Evolutionary conservation across 2,113 vertebrate species (phyloP).

Genomic region (Rattus rattus): DNA sequence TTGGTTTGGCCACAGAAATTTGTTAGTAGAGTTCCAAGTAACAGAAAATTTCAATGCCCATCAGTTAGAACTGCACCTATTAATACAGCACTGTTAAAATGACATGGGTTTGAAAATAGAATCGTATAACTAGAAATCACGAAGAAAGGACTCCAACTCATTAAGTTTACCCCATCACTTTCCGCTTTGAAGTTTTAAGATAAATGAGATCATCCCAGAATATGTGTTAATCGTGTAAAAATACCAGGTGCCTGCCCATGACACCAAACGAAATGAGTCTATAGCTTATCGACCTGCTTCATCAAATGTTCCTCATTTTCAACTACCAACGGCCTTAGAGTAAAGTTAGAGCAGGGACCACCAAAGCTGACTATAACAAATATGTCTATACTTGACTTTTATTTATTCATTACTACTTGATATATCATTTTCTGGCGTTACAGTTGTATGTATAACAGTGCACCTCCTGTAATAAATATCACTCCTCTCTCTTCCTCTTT

Average conservation of each 20-base stretch:
- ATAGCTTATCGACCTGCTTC: not conserved
- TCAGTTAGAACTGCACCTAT: not conserved
- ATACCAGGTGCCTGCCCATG: not conserved
- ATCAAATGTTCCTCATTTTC: not conserved
- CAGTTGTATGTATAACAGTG: not conserved
- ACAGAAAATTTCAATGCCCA: not conserved
- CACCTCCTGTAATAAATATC: not conserved
- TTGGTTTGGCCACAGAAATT: not conserved
- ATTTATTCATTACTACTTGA: not conserved
- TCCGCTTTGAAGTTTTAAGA: slow-evolving; percentile 44
- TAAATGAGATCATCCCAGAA: not conserved
- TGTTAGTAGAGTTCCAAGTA: not conserved
- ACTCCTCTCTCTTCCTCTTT: not conserved
- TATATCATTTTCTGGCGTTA: not conserved
- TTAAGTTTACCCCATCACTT: not conserved
- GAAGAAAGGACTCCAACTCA: not conserved
- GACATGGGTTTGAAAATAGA: not conserved
- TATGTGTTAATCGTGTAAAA: not conserved
- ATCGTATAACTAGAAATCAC: not conserved
- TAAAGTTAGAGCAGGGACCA: not conserved
- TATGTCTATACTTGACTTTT: slow-evolving; percentile 4
- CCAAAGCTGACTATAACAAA: not conserved
- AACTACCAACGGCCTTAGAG: not conserved
- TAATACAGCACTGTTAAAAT: not conserved
- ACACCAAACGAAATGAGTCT: not conserved